Base-by-base conservation (phyloP, 2,797 vertebrate species). In the Pristis pectinata region DNA sequence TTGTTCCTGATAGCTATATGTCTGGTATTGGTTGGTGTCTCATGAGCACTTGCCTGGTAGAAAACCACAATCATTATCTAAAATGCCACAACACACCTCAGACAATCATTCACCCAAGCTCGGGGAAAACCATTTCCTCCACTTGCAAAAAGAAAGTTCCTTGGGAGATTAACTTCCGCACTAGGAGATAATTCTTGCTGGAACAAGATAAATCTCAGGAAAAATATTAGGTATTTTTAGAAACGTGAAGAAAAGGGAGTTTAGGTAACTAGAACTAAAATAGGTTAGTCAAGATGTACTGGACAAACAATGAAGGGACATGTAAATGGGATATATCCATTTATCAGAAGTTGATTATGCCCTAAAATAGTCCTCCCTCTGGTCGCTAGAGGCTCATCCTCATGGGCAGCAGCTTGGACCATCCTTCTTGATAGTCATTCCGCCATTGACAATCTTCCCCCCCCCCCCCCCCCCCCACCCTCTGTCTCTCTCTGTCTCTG, bases 151-250 rank as follows among this genome's bases (percentile, higher is more conserved):
- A 41, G 17, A 3, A n/a, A 91, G 1, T 9, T 8, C 59, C n/a
- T 87, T 9, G 6, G 37, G 41, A 37, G n/a, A 24, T 27, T 24
- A n/a, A 64, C 67, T 67, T 91, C 37, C n/a, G 67, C 59, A 41
- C 64, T 41, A 2, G n/a, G 59, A 91, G 59, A 67, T 67, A 91
- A 64, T n/a, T 61, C 7, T 17, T 8, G n/a, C 19, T 27, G 87
- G n/a, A 91, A 4, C 87, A 41, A 9, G 19, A 91, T 64, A 67
- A 9, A 19, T 67, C 87, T 67, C 17, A 41, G 87, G 61, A 91
- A 17, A 59, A 91, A 64, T 64, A 89, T 59, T n/a, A 37, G 2
- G 5, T 91, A 91, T 91, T 91, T 64, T 91, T 91, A 91, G 87
- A 91, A 91, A 22, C 87, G 37, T 67, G n/a, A 17, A 17, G 30